A percentile compares a stretch with the other conserved stretches of the same genome.
Conservation (phyloP, 2,888 invertebrate species). For the Hydraecia micacea region DNA sequence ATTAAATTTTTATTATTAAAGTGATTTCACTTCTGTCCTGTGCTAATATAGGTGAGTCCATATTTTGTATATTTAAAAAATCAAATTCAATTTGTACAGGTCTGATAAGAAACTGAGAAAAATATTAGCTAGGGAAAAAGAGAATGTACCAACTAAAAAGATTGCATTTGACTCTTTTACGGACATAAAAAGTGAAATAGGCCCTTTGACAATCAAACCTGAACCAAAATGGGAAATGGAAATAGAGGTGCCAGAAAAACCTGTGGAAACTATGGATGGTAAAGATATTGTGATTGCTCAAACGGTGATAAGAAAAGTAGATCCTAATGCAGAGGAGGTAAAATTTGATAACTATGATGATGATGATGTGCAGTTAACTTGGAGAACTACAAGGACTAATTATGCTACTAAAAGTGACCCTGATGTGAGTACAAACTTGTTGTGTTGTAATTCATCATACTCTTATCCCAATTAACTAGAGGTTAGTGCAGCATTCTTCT, state of each 20-base stretch:
- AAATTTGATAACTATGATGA: conserved; percentile 55
- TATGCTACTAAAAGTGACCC: conserved; percentile 66
- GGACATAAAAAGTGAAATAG: conserved; percentile 88
- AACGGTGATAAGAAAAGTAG: conserved; percentile 87
- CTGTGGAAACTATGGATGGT: conserved; percentile 79
- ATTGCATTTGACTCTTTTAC: conserved; percentile 87
- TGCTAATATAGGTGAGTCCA: not conserved
- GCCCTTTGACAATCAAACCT: conserved; percentile 80
- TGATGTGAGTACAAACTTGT: conserved; percentile 75
- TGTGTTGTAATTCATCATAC: conserved; percentile 5
- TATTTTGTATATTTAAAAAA: conserved; percentile 4
- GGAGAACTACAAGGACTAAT: conserved; percentile 73
- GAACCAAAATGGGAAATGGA: conserved; percentile 89
- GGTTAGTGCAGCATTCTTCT: not conserved
- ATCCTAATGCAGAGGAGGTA: conserved; percentile 73
- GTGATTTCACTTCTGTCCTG: not conserved
- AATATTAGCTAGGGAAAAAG: conserved; percentile 74
- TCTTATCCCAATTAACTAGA: not conserved
- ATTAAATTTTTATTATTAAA: not conserved
- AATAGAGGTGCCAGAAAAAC: conserved; percentile 78
- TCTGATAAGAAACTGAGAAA: conserved; percentile 84
- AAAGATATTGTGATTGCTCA: conserved; percentile 87
- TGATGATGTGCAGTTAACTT: conserved; percentile 78
- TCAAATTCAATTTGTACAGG: conserved; percentile 68
- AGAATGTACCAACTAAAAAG: conserved; percentile 83